Evolutionary conservation across 1,140 invertebrate species (phyloP), one percentile per base, ranked within the genome.

Genomic region (Macrobrachium nipponense): DNA sequence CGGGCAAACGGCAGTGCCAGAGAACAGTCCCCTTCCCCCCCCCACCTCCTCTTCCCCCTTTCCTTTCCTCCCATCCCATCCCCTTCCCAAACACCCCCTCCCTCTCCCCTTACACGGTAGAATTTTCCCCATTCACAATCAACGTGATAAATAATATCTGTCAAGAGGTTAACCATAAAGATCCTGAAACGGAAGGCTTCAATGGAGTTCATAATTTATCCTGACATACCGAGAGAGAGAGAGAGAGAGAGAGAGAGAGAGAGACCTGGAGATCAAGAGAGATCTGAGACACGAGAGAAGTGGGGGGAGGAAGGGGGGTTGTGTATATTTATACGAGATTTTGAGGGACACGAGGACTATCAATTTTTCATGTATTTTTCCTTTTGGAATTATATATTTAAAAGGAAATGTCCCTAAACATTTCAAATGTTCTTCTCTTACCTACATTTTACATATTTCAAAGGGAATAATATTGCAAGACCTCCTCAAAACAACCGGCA

Each of bases 201-300:
- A 36, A 36, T 36, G 27, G 79, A 61, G 59, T 80, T 80, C 77
- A 80, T 80, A 64, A 64, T 61, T 59, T 36, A 27, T 64, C 20
- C 62, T 27, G 72, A 27, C 36, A 73, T 27, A 73, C 27, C 17
- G 70, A 73, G 70, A 27, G 20, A 73, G 20, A 73, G 20, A 73
- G 11, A 73, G 70, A 73, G 70, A 73, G 70, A 73, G 23, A 73
- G 23, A 36, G 23, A 23, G 20, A 73, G 23, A 73, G 23, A 27
- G 23, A 73, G 70, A 12, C 10, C 5, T 11, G 36, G 1, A 73
- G 70, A 73, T 15, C 14, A 23, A 73, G 70, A 73, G 70, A 73
- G 70, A 73, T 27, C 36, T 11, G n/a, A 18, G n/a, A 18, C 3
- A 7, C 14, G 70, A 73, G 70, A 73, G 70, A 73, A 14, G 51